Evolutionary conservation across 1,140 invertebrate species (phyloP).

Genomic region (Matsumurasca onukii): DNA sequence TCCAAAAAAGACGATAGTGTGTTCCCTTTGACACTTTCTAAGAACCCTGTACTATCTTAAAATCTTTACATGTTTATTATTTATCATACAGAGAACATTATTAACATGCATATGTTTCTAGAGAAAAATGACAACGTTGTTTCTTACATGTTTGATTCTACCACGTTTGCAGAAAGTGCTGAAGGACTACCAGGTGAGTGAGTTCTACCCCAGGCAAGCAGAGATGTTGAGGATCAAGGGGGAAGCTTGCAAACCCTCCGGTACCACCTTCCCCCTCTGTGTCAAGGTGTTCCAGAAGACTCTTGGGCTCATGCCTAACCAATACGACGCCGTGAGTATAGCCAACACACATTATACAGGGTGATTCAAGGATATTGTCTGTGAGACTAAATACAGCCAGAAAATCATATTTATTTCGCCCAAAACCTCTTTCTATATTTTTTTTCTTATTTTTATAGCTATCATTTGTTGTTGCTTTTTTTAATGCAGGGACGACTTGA

Average conservation of each 20-base stretch:
- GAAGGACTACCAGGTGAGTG: conserved; percentile 14
- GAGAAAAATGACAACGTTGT: background rate
- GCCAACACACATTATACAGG: background rate
- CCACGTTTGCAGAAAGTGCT: background rate
- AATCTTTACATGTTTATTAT: too few species aligned
- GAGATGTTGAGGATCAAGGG: conserved; percentile 8
- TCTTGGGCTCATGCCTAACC: background rate
- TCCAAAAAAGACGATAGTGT: background rate
- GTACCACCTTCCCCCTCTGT: conserved; percentile 6
- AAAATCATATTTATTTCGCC: too few species aligned
- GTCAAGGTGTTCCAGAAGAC: background rate
- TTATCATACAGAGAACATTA: too few species aligned
- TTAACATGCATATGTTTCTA: too few species aligned
- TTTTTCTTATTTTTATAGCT: too few species aligned
- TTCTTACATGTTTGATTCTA: background rate
- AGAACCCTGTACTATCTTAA: background rate
- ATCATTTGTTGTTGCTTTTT: too few species aligned
- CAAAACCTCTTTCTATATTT: too few species aligned
- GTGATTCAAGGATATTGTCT: too few species aligned
- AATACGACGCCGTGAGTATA: conserved; percentile 1
- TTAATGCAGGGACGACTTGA: too few species aligned
- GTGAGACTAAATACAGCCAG: too few species aligned
- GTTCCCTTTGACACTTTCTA: background rate
- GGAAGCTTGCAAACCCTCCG: background rate
- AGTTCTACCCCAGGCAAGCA: conserved; percentile 19